These are phyloP conservation scores for Pungitius pungitius DNA, from an alignment of 2,113 vertebrate genomes.

Conservation along the genomic window DNA sequence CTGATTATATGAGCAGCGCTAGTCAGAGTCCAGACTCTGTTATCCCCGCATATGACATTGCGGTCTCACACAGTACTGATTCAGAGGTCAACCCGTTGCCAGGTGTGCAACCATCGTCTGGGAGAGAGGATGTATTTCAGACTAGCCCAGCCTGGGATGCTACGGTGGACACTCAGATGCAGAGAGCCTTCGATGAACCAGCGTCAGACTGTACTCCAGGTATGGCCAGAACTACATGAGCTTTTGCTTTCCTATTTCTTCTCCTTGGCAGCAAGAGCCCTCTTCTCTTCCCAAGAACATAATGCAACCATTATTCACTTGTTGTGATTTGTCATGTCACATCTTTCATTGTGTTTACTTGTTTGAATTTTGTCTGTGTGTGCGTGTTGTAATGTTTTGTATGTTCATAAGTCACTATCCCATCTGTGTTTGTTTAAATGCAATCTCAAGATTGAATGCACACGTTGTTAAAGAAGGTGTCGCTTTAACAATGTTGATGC, in stretches of 20 bases:
- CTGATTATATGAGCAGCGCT: slow-evolving; percentile 60
- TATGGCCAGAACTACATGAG: slow-evolving; percentile 82
- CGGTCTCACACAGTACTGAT: slow-evolving; percentile 85
- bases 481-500: slow-evolving; percentile 29
- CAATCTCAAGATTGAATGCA: slow-evolving; percentile 94
- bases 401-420: slow-evolving; percentile 28
- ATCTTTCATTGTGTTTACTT: slow-evolving; percentile 65
- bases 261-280: slow-evolving; percentile 76
- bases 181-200: slow-evolving; percentile 93
- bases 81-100: slow-evolving; percentile 84
- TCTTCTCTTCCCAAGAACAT: slow-evolving; percentile 81
- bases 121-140: slow-evolving; percentile 94
- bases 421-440: slow-evolving; percentile 72
- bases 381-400: slow-evolving; percentile 30
- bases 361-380: slow-evolving; percentile 16
- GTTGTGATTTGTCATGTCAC: slow-evolving; percentile 77
- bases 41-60: slow-evolving; percentile 87
- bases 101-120: slow-evolving; percentile 80
- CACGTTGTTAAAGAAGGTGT: slow-evolving; percentile 31
- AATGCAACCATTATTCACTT: slow-evolving; percentile 39
- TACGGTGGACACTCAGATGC: slow-evolving; percentile 96
- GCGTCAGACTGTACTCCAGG: slow-evolving; percentile 90
- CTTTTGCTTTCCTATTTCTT: slow-evolving; percentile 59
- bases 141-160: slow-evolving; percentile 93
- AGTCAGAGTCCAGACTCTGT: slow-evolving; percentile 82